Conservation (phyloP, 1,140 invertebrate species). For the Elymnias hypermnestra region DNA sequence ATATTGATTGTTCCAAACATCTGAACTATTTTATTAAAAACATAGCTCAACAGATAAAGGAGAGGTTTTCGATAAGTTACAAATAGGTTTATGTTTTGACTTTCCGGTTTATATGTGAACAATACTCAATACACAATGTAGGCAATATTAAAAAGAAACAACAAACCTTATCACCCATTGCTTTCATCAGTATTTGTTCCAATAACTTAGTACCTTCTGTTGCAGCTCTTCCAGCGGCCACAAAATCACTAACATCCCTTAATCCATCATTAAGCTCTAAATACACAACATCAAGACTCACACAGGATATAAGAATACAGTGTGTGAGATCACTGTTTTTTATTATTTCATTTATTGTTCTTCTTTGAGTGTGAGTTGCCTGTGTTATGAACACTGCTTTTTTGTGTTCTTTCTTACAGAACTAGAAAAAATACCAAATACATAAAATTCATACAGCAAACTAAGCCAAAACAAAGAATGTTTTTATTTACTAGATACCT, state of each 20-base stretch:
- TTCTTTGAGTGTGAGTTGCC: constrained; percentile 65
- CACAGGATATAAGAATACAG: constrained; percentile 75
- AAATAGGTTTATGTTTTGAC: too few relatives aligned
- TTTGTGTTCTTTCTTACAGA: constrained; percentile 53
- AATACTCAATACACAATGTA: too few relatives aligned
- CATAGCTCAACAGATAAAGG: too few relatives aligned
- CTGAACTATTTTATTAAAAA: too few relatives aligned
- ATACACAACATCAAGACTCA: constrained; percentile 57
- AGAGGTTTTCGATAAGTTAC: too few relatives aligned
- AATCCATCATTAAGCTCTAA: constrained; percentile 52
- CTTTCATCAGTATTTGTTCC: constrained; percentile 49
- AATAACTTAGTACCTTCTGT: constrained; percentile 50
- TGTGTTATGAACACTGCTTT: constrained; percentile 79
- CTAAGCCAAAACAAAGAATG: too few relatives aligned
- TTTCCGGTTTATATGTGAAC: too few relatives aligned
- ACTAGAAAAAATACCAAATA: constrained; percentile 34
- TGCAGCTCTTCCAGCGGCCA: constrained; percentile 42
- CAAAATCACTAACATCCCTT: constrained; percentile 51
- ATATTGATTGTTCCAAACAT: too few relatives aligned
- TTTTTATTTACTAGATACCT: too few relatives aligned
- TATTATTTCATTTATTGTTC: constrained; percentile 75
- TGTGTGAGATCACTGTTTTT: constrained; percentile 76
- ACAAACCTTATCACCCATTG: constrained; percentile 56
- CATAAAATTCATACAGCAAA: too few relatives aligned
- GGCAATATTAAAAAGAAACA: too few relatives aligned